Percentiles rank a stretch among this genome's conserved stretches.
phyloP scores from a whole-genome alignment of 2,797 vertebrate genomes.

The Erethizon dorsatum region DNA sequence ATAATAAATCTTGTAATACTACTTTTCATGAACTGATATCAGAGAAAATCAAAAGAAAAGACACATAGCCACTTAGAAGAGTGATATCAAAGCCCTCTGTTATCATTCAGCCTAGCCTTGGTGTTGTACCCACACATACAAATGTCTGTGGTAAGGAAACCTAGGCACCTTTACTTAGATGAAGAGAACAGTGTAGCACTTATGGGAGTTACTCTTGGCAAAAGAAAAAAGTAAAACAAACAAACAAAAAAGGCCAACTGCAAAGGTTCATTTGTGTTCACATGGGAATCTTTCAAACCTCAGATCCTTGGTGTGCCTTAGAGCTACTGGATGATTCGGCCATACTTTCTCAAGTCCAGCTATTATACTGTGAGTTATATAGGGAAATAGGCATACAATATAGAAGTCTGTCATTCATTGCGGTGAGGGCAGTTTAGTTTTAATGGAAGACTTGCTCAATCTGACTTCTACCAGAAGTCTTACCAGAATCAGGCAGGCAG shows the following conservation, averaged over 20 bases:
- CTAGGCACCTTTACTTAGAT: slow-evolving; percentile 90
- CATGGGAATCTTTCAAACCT: slow-evolving; percentile 90
- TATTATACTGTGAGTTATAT: neutral
- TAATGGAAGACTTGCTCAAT: slow-evolving; percentile 92
- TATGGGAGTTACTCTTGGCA: slow-evolving; percentile 91
- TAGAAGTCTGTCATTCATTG: slow-evolving; percentile 90
- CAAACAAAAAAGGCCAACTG: slow-evolving; percentile 86
- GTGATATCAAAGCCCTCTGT: slow-evolving; percentile 90
- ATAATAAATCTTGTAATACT: neutral
- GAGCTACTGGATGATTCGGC: slow-evolving; percentile 90
- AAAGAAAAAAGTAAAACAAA: too few relatives aligned
- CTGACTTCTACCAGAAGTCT: slow-evolving; percentile 89
- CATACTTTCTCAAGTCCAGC: slow-evolving; percentile 92
- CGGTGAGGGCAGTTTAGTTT: slow-evolving; percentile 87
- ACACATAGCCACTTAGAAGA: neutral
- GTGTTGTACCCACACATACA: slow-evolving; percentile 91
- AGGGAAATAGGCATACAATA: slow-evolving; percentile 90
- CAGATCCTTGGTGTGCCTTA: slow-evolving; percentile 91
- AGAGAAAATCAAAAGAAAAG: neutral
- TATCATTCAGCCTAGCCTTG: slow-evolving; percentile 91
- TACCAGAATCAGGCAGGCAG: too few relatives aligned
- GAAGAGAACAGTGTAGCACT: slow-evolving; percentile 91
- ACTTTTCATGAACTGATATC: neutral
- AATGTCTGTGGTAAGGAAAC: slow-evolving; percentile 88
- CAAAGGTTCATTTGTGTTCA: slow-evolving; percentile 90